Base-by-base conservation (phyloP, 2,113 vertebrate genomes). In the Telmatochromis brachygnathus region DNA sequence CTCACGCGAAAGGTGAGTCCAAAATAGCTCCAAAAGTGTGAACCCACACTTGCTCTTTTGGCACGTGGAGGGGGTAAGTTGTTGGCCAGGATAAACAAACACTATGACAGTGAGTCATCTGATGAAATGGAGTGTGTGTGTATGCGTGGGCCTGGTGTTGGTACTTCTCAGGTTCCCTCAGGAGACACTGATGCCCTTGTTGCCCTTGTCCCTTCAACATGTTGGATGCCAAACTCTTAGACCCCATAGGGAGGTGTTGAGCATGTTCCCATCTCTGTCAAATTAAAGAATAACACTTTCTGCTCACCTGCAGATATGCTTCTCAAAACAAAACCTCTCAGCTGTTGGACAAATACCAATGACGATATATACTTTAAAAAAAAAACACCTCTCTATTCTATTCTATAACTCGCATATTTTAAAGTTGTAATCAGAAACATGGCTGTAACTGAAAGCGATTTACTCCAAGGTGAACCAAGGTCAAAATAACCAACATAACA, bases 1-100 rank as follows among this genome's bases (percentile, higher is more conserved):
- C 97, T 99, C 89, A 96, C 98, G 14, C 97, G 98, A 47, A 99
- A 99, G 98, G 99, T 99, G 91, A 97, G 88, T 81, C 49, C 21
- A 87, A 91, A 92, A 92, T 87, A 83, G 84, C 77, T 85, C 81
- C 26, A 26, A 88, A 90, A 42, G 79, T 83, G 87, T 45, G 28
- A 91, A 86, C 23, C 19, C 73, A 33, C 85, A 56, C 70, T 54
- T 79, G 73, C 37, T 84, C 14, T 68, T 19, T 3, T 12, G 51
- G 58, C 26, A 13, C 35, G 26, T 13, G 30, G 33, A 58, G 49
- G 88, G 85, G 84, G 56, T 47, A 45, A 55, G 75, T 11, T 13
- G 65, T 80, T 58, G 75, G 79, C 68, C 79, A 42, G 79, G 54
- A 85, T 58, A 81, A 86, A 89, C 86, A 82, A 90, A 91, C 79